Evolutionary conservation across 2,113 vertebrate species (phyloP).

Genomic region (Sceloporus tristichus): DNA sequence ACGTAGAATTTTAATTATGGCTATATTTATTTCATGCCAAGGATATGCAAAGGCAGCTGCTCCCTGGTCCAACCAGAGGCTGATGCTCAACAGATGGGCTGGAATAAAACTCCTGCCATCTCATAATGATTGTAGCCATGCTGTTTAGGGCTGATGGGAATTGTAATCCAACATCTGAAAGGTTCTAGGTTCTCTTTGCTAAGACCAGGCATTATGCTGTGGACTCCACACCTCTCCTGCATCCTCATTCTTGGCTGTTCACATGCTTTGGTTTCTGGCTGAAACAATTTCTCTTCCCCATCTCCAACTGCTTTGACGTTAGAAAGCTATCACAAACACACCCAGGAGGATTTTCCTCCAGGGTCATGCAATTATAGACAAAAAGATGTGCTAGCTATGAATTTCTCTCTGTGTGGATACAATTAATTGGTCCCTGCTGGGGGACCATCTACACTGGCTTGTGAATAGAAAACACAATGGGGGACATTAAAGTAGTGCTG

Average conservation of each 20-base stretch:
- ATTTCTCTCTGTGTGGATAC: constrained; percentile 16
- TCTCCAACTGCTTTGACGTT: not conserved
- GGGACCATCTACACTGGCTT: constrained; percentile 9
- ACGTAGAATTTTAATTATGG: constrained; percentile 5
- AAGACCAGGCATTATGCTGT: not conserved
- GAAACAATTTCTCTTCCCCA: not conserved
- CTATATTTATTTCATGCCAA: not conserved
- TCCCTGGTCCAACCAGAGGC: not conserved
- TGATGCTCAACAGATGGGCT: not conserved
- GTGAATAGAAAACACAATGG: constrained; percentile 22
- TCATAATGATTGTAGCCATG: not conserved
- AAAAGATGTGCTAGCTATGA: constrained; percentile 8
- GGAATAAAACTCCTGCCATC: not conserved
- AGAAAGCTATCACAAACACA: not conserved
- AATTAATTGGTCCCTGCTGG: constrained; percentile 28
- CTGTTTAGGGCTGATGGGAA: not conserved
- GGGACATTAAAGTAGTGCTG: constrained; percentile 7
- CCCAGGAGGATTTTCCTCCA: not conserved
- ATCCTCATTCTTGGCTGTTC: not conserved
- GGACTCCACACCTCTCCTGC: not conserved
- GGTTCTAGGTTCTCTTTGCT: not conserved
- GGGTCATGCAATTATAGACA: constrained; percentile 15
- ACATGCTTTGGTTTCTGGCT: not conserved
- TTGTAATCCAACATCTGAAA: not conserved
- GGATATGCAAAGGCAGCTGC: not conserved